A percentile compares a stretch with the other conserved stretches of the same genome.
These are phyloP conservation scores for Pristionchus entomophagus DNA, from an alignment of 2,888 invertebrate genomes.

Conservation along the genomic window DNA sequence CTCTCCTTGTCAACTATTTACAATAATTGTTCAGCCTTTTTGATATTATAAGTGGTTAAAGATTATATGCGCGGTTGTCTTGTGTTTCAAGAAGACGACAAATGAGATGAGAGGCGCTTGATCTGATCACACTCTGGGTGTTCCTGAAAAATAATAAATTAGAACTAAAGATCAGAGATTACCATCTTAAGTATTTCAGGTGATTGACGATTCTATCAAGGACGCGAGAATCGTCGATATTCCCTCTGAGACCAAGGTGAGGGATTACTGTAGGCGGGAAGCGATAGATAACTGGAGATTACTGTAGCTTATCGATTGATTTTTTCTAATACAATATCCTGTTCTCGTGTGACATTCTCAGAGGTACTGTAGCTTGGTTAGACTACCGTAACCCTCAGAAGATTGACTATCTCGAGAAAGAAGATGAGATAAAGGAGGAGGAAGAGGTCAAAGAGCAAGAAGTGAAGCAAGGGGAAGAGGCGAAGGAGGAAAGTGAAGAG, in stretches of 20 bases:
- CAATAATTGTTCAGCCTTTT: no score
- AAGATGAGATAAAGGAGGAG: background rate
- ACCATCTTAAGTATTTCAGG: no score
- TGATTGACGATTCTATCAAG: background rate
- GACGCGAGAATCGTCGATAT: constrained; percentile 35
- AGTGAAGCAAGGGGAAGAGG: background rate
- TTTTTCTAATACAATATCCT: background rate
- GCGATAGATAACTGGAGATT: constrained; percentile 24
- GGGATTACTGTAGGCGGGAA: background rate
- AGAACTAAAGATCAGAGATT: no score
- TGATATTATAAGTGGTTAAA: no score
- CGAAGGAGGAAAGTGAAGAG: background rate
- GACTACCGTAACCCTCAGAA: constrained; percentile 15
- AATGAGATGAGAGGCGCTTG: no score
- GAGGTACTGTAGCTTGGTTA: background rate
- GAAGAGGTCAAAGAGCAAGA: background rate
- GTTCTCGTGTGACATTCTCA: background rate
- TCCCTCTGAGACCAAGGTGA: constrained; percentile 12
- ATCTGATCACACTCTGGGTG: no score
- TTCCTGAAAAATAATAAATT: no score
- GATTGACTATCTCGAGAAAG: constrained; percentile 17
- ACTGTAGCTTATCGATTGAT: no score
- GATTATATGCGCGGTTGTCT: no score
- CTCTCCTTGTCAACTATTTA: no score
- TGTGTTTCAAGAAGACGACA: no score